Conservation (phyloP, 1,140 invertebrate species). For the Drosophila subpulchrella region DNA sequence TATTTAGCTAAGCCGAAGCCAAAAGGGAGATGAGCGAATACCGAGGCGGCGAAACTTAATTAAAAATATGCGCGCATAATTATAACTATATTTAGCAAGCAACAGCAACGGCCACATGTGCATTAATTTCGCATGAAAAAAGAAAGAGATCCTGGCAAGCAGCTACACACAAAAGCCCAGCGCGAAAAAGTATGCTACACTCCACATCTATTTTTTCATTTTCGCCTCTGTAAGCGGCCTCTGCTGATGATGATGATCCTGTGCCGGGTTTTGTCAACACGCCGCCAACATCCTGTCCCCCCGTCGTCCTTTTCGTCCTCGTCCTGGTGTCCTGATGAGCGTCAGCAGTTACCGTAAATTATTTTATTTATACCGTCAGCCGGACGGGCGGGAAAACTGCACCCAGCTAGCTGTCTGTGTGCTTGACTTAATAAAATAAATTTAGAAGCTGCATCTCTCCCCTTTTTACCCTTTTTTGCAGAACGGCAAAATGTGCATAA, state of each 20-base stretch:
- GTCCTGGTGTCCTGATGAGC: constrained; percentile 68
- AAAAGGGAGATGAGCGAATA: constrained; percentile 22
- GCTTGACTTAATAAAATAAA: constrained; percentile 84
- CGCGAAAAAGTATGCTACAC: constrained; percentile 74
- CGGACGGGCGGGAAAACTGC: constrained; percentile 34
- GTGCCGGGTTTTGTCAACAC: constrained; percentile 76
- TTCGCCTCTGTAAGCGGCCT: constrained; percentile 55
- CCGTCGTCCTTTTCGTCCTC: constrained; percentile 1
- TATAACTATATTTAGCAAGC: constrained; percentile 81
- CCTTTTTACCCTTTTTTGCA: constrained; percentile 21
- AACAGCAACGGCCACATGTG: constrained; percentile 64
- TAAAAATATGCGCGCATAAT: constrained; percentile 82
- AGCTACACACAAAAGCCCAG: constrained; percentile 64
- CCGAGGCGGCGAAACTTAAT: constrained; percentile 69
- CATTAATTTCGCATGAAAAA: constrained; percentile 76
- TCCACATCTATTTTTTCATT: constrained; percentile 31
- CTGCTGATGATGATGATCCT: constrained; percentile 74
- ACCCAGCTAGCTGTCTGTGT: constrained; percentile 69
- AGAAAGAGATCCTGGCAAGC: constrained; percentile 16
- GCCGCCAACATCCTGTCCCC: constrained; percentile 50
- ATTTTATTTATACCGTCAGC: constrained; percentile 81
- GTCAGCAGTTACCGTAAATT: constrained; percentile 82
- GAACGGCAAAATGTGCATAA: constrained; percentile 79
- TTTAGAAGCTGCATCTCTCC: constrained; percentile 64
- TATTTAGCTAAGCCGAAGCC: constrained; percentile 72